Percentiles rank a stretch among this genome's conserved stretches.
Evolutionary conservation across 2,113 vertebrate species (phyloP).

Genomic region (Shinisaurus crocodilurus): DNA sequence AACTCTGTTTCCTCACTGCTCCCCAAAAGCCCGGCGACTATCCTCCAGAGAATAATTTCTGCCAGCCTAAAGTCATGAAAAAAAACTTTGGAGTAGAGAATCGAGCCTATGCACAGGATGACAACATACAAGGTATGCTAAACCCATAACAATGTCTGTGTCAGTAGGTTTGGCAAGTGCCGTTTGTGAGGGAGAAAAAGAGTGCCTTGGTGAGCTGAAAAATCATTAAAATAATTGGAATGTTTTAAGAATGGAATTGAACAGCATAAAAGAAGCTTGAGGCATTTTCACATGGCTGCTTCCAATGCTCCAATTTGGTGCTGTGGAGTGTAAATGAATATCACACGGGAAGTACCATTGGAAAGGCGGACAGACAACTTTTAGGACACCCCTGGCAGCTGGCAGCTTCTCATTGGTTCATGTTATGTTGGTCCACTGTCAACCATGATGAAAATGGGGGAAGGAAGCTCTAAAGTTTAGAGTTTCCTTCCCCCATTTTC

Average conservation of each 20-base stretch:
- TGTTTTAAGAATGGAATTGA: neutral
- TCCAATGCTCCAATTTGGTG: neutral
- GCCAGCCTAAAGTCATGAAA: slow-evolving; percentile 76
- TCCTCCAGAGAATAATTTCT: slow-evolving; percentile 70
- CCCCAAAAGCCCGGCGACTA: slow-evolving; percentile 73
- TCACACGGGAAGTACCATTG: neutral
- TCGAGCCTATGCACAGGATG: slow-evolving; percentile 76
- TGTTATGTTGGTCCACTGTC: neutral
- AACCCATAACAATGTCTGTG: neutral
- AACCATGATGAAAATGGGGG: neutral
- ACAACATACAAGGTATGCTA: slow-evolving; percentile 72
- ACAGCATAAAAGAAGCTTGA: neutral
- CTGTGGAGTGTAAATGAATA: neutral
- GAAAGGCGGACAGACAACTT: neutral
- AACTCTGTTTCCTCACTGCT: slow-evolving; percentile 82
- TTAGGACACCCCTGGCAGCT: neutral
- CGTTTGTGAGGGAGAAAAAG: neutral
- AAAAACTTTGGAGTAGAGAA: slow-evolving; percentile 77
- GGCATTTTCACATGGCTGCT: neutral
- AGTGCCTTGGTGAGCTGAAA: neutral
- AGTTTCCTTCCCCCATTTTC: no score
- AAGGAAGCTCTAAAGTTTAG: no score
- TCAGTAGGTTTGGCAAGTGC: neutral
- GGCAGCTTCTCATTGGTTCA: neutral
- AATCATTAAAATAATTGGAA: neutral